Evolutionary conservation across 2,797 vertebrate species (phyloP).

Genomic region (Oreonectes daqikongensis): DNA sequence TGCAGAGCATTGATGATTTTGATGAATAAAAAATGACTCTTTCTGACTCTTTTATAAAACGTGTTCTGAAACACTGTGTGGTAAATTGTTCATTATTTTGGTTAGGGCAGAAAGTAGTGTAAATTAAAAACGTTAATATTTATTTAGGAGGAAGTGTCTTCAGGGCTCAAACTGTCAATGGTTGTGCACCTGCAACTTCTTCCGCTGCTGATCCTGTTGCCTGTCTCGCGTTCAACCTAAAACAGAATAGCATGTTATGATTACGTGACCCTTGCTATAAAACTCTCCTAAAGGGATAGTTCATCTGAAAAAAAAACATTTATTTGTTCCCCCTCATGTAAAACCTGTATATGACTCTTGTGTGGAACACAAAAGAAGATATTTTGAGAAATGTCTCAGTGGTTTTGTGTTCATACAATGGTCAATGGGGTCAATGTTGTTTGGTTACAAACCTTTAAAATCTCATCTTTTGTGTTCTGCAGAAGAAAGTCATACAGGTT

Average conservation of each 20-base stretch:
- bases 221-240: constrained; percentile 65
- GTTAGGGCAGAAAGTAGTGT: background rate
- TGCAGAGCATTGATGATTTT: constrained; percentile 46
- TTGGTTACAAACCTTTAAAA: too few relatives aligned
- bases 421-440: too few relatives aligned
- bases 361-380: too few relatives aligned
- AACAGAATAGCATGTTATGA: background rate
- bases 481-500: too few relatives aligned
- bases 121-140: background rate
- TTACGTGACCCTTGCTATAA: background rate
- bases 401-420: too few relatives aligned
- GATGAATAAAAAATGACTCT: constrained; percentile 60
- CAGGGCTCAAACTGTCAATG: constrained; percentile 23
- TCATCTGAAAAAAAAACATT: too few relatives aligned
- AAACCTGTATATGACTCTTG: too few relatives aligned
- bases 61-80: background rate
- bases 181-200: constrained; percentile 44
- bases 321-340: too few relatives aligned
- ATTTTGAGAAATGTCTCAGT: too few relatives aligned
- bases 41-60: background rate
- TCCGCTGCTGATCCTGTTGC: constrained; percentile 47
- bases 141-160: background rate
- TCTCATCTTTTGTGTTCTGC: too few relatives aligned
- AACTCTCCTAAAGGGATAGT: background rate
- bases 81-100: too few relatives aligned